phyloP scores from a whole-genome alignment of 2,797 vertebrate genomes.

The Syngnathus rostellatus region DNA sequence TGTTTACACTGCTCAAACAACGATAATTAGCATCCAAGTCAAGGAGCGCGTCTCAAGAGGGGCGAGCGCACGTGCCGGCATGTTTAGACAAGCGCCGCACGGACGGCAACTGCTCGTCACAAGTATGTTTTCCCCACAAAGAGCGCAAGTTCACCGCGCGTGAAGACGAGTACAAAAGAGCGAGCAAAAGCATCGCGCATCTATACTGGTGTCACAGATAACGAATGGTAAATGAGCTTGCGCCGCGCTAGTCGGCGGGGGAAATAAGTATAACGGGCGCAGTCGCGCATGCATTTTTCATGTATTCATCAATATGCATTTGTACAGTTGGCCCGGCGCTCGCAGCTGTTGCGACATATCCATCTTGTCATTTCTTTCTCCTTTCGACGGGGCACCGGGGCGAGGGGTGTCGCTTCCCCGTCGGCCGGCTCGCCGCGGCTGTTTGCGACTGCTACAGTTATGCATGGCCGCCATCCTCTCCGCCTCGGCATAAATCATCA shows the following conservation, averaged over 20 bases:
- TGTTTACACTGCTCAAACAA: neutral
- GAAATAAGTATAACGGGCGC: constrained; percentile 36
- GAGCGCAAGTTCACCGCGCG: constrained; percentile 27
- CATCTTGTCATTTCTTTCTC: constrained; percentile 38
- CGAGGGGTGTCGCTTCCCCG: constrained; percentile 13
- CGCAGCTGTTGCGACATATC: constrained; percentile 34
- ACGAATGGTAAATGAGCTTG: constrained; percentile 61
- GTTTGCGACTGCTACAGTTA: constrained; percentile 60
- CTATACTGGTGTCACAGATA: constrained; percentile 47
- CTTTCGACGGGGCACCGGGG: constrained; percentile 13
- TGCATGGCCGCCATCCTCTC: constrained; percentile 49
- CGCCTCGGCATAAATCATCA: constrained; percentile 66
- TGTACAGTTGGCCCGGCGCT: constrained; percentile 22
- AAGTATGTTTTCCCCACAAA: constrained; percentile 43
- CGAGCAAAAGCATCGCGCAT: constrained; percentile 43
- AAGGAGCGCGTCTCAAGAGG: neutral
- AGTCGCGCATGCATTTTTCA: constrained; percentile 7
- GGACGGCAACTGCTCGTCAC: constrained; percentile 10
- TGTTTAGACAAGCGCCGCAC: neutral
- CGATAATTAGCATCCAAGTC: constrained; percentile 3
- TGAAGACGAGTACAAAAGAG: constrained; percentile 47
- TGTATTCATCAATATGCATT: constrained; percentile 41
- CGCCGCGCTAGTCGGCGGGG: constrained; percentile 52
- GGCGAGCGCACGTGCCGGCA: constrained; percentile 3
- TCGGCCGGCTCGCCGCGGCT: constrained; percentile 45